Conservation (phyloP, 2,797 vertebrate species). For the Micropoecilia bifurca region DNA sequence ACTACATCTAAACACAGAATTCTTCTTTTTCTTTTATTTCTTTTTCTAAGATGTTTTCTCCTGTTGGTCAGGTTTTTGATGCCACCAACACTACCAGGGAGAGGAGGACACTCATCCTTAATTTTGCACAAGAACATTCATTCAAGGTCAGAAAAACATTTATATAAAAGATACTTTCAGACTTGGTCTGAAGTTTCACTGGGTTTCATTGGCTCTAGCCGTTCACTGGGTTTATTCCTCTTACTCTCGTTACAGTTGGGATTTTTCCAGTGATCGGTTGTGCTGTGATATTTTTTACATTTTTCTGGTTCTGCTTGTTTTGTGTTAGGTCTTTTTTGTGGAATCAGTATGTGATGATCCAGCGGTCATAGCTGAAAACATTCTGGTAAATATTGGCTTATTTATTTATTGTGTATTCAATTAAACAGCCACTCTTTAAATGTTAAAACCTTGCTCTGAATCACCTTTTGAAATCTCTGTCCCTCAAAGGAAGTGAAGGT, state of each 20-base stretch:
- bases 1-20: not conserved
- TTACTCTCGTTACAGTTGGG: not conserved
- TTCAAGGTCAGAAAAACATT: slow-evolving; percentile 87
- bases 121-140: slow-evolving; percentile 87
- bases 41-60: not conserved
- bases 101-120: slow-evolving; percentile 90
- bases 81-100: slow-evolving; percentile 98
- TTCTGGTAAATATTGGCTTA: slow-evolving; percentile 85
- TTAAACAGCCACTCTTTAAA: not conserved
- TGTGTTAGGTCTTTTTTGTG: slow-evolving; percentile 92
- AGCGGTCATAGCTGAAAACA: slow-evolving; percentile 97
- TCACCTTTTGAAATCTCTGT: slow-evolving; percentile 25
- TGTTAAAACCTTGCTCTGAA: not conserved
- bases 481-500: slow-evolving; percentile 93
- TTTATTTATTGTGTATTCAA: not conserved
- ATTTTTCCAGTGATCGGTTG: not conserved
- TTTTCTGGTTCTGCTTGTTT: not conserved
- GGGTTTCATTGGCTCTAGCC: not conserved
- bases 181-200: not conserved
- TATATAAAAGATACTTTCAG: not conserved
- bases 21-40: not conserved
- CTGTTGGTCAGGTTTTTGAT: slow-evolving; percentile 90
- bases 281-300: not conserved
- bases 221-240: not conserved
- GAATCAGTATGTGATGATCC: slow-evolving; percentile 97